Evolutionary conservation across 2,113 vertebrate genomes (phyloP).

Genomic region (Heteronetta atricapilla): DNA sequence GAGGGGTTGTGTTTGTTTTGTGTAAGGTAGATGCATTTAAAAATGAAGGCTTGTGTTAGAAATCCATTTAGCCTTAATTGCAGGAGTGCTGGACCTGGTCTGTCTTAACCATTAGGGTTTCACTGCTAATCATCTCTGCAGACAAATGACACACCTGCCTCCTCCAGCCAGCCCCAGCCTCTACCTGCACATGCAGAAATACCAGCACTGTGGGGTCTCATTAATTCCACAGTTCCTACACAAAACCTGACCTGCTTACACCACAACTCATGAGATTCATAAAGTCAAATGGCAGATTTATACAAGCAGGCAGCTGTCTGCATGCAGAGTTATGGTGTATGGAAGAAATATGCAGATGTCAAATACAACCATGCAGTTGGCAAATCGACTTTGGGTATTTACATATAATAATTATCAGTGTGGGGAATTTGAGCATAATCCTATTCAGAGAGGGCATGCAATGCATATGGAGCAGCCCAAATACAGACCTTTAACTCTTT

Average conservation of each 20-base stretch:
- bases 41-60: neutral
- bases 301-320: slow-evolving; percentile 2
- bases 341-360: slow-evolving; percentile 36
- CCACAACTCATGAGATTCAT: neutral
- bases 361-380: neutral
- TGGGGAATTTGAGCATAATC: neutral
- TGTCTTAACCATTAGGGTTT: neutral
- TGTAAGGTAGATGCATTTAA: neutral
- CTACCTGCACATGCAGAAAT: neutral
- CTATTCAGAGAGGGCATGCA: neutral
- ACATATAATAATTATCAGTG: slow-evolving; percentile 26
- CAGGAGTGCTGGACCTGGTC: neutral
- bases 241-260: neutral
- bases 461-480: slow-evolving; percentile 20
- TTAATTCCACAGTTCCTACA: neutral
- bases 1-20: neutral
- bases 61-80: neutral
- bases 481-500: neutral
- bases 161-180: neutral
- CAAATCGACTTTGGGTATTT: slow-evolving; percentile 22
- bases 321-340: neutral
- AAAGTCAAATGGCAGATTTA: slow-evolving; percentile 16
- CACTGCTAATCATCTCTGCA: neutral
- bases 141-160: accelerated
- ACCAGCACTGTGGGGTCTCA: neutral